Base-by-base conservation (phyloP, 2,888 invertebrate species). In the Catocala sponsa region DNA sequence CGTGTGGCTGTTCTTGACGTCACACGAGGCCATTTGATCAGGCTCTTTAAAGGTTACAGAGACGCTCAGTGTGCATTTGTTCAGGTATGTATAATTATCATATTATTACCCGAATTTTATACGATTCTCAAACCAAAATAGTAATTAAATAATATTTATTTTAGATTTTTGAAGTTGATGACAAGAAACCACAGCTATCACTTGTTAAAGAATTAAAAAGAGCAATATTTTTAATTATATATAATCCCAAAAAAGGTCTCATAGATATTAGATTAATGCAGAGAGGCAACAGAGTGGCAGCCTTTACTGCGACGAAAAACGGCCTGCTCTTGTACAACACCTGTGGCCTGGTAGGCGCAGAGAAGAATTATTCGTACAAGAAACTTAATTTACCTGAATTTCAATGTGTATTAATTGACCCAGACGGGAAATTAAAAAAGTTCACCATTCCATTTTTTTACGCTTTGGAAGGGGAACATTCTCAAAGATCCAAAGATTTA, bases 21-120 rank as follows among this genome's bases (percentile, higher is more conserved):
- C 11, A 95, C 95, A 52, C 96, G 96, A 72, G 98, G 98, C 0
- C 95, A 97, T 56, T 96, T 97, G 32, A 91, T 99, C 44, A 95
- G 98, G 55, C 96, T 99, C 83, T 98, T 99, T 96, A 99, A 99
- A 94, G 99, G 99, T 4, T 99, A 98, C 88, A 95, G 99, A 55
- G 98, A 99, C 85, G 99, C 99, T 0, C 98, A 99, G 85, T 98
- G 98, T 86, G 98, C 98, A 2, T 99, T 99, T 96, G 94, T 99
- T 47, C 97, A 98, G 90, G 97, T 98, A 13, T 13, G 50, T 50
- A 13, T 42, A 41, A 12, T n/a, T 44, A 42, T 43, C n/a, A 38
- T 38, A 9, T 2, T 38, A 25, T 25, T 25, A 25, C 25, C 25
- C 25, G 25, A 25, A 25, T 25, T 25, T 25, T 25, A 25, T 25